Evolutionary conservation across 1,140 invertebrate species (phyloP).

Genomic region (Alviniconcha marisindica): DNA sequence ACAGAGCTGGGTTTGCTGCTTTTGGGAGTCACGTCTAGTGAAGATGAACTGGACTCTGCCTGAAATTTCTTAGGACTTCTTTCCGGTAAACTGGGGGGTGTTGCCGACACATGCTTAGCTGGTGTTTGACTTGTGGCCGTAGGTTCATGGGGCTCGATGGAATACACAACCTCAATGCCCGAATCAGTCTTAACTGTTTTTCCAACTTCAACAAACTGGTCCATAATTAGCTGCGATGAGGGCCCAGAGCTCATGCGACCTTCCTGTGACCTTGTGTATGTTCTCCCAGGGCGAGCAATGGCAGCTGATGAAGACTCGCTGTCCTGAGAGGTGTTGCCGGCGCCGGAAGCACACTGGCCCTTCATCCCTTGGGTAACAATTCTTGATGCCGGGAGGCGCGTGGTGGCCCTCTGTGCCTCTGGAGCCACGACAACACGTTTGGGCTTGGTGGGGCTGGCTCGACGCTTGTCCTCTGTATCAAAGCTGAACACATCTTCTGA

Average conservation of each 20-base stretch:
- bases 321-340: background rate
- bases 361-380: slow-evolving; percentile 36
- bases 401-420: slow-evolving; percentile 25
- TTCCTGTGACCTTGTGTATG: slow-evolving; percentile 22
- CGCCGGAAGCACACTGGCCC: background rate
- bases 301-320: background rate
- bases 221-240: slow-evolving; percentile 38
- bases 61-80: background rate
- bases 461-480: slow-evolving; percentile 58
- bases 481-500: slow-evolving; percentile 64
- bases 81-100: background rate
- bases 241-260: background rate
- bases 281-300: slow-evolving; percentile 28
- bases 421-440: slow-evolving; percentile 35
- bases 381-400: slow-evolving; percentile 48
- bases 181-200: slow-evolving; percentile 31
- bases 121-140: background rate
- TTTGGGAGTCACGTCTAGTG: too few species aligned
- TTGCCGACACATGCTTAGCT: background rate
- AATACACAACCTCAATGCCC: slow-evolving; percentile 35
- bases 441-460: slow-evolving; percentile 42
- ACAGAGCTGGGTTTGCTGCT: background rate
- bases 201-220: slow-evolving; percentile 50
- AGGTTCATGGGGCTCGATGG: slow-evolving; percentile 12
- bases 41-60: background rate